Evolutionary conservation across 2,888 invertebrate species (phyloP).

Genomic region (Hirtodrosophila alboralis): DNA sequence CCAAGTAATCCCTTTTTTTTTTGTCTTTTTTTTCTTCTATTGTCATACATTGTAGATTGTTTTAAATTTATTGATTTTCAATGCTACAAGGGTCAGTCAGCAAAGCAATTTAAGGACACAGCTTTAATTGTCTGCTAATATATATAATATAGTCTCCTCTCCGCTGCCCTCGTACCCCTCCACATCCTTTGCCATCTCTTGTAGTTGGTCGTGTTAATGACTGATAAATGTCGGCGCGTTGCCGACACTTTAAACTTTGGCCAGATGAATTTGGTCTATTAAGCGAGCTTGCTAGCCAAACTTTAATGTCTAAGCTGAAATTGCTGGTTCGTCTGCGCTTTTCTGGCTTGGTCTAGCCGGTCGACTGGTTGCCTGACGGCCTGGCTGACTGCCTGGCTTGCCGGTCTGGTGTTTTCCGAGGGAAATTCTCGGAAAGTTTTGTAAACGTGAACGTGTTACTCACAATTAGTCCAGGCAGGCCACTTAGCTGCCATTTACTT

Average conservation of each 20-base stretch:
- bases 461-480: conserved; percentile 71
- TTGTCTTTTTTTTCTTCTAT: conserved; percentile 38
- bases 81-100: conserved; percentile 25
- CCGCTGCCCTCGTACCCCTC: neutral
- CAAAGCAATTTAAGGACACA: conserved; percentile 56
- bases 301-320: conserved; percentile 77
- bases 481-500: conserved; percentile 65
- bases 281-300: conserved; percentile 54
- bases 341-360: conserved; percentile 56
- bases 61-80: conserved; percentile 80
- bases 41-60: conserved; percentile 47
- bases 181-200: conserved; percentile 12
- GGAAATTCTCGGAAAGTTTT: conserved; percentile 74
- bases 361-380: conserved; percentile 53
- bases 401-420: conserved; percentile 48
- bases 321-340: conserved; percentile 30
- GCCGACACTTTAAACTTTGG: conserved; percentile 71
- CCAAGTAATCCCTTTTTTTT: neutral
- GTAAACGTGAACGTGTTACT: conserved; percentile 78
- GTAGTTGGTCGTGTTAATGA: conserved; percentile 74
- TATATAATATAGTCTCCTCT: conserved; percentile 1
- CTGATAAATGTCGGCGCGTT: conserved; percentile 66
- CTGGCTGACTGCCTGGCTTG: conserved; percentile 42
- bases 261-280: conserved; percentile 73
- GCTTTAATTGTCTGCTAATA: conserved; percentile 64